These are phyloP conservation scores for Athalia cordata DNA, from an alignment of 2,888 invertebrate species.

Conservation along the genomic window DNA sequence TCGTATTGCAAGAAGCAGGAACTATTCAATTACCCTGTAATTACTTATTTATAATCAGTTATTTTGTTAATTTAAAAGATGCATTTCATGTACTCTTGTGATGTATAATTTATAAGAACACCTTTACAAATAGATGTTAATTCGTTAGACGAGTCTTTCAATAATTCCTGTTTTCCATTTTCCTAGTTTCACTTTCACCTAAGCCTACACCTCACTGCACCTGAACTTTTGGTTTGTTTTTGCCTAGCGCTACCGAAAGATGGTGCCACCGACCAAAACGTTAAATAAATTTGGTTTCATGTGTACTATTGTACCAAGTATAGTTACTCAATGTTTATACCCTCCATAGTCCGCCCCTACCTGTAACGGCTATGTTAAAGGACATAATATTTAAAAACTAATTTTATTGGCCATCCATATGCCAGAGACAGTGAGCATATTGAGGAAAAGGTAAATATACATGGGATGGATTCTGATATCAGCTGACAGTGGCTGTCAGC, in stretches of 20 bases:
- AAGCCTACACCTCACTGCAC: not conserved
- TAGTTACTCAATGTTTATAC: too few relatives aligned
- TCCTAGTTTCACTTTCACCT: not conserved
- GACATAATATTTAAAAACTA: constrained; percentile 13
- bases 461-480: too few relatives aligned
- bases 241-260: not conserved
- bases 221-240: not conserved
- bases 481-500: too few relatives aligned
- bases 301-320: too few relatives aligned
- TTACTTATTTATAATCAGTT: constrained; percentile 41
- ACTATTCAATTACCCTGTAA: constrained; percentile 24
- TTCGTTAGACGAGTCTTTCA: constrained; percentile 19
- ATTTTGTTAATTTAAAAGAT: constrained; percentile 36
- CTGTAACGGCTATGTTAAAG: too few relatives aligned
- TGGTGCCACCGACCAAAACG: not conserved
- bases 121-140: constrained; percentile 35
- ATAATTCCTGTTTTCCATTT: not conserved
- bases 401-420: constrained; percentile 14
- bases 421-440: constrained; percentile 46
- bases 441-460: constrained; percentile 42
- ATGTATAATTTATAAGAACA: constrained; percentile 42
- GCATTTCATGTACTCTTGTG: constrained; percentile 42
- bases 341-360: too few relatives aligned
- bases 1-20: constrained; percentile 22
- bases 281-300: too few relatives aligned